Conservation (phyloP, 2,797 vertebrate species). For the Phoebastria nigripes region DNA sequence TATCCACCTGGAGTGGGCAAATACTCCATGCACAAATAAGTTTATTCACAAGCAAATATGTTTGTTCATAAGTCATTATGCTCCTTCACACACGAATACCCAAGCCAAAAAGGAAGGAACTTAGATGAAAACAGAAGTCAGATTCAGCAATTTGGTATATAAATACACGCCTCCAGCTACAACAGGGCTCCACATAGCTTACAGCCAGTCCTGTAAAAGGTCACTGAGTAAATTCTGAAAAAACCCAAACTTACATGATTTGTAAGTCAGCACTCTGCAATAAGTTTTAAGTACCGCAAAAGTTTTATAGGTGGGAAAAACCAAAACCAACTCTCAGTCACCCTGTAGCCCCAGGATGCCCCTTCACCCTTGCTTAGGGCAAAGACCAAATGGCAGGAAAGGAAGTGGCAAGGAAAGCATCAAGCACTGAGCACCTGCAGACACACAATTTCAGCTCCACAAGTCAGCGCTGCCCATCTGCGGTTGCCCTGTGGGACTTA, state of each 20-base stretch:
- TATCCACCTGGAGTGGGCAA: background rate
- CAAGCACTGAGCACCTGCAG: background rate
- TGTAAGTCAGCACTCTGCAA: background rate
- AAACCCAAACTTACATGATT: background rate
- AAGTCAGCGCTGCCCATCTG: background rate
- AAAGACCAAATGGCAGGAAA: background rate
- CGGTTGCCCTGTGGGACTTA: conserved; percentile 60
- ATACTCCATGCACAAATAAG: background rate
- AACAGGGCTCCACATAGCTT: background rate
- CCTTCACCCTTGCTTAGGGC: background rate
- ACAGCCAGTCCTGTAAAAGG: background rate
- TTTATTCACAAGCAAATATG: background rate
- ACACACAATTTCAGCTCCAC: background rate
- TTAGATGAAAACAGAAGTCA: background rate
- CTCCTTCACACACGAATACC: background rate
- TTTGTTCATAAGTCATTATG: background rate
- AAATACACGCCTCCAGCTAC: background rate
- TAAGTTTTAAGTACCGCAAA: background rate
- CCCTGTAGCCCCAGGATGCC: background rate
- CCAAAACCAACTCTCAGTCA: background rate
- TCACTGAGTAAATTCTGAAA: background rate
- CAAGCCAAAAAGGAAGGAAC: background rate
- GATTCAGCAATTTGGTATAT: background rate
- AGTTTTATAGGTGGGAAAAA: background rate
- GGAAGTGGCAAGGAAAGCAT: background rate